phyloP scores from a whole-genome alignment of 2,113 vertebrate species.

The Prionailurus bengalensis region DNA sequence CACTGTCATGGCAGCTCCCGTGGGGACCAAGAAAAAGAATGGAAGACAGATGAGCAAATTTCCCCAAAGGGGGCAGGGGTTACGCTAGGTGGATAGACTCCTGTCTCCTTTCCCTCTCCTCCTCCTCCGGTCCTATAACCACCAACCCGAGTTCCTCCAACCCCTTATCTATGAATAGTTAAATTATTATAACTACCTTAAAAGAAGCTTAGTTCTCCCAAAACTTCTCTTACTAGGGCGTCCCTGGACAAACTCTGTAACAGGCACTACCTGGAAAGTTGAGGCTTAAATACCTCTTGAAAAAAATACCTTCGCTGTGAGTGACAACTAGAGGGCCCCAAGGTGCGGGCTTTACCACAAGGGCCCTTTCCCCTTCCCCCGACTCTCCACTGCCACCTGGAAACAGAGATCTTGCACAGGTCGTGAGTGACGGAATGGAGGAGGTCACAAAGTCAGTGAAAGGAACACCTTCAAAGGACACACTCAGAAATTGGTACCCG shows the following conservation, averaged over 20 bases:
- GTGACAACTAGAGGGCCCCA: not conserved
- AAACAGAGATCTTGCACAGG: not conserved
- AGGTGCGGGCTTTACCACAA: not conserved
- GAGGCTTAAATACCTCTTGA: not conserved
- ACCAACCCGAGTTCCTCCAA: not conserved
- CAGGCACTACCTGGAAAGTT: not conserved
- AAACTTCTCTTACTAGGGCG: not conserved
- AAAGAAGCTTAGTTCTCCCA: not conserved
- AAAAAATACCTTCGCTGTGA: not conserved
- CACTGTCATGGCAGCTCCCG: accelerated
- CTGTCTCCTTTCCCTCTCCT: not conserved
- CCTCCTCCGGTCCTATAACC: not conserved
- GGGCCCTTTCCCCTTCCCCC: too few relatives aligned
- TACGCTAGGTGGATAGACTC: too few relatives aligned
- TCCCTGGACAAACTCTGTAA: not conserved
- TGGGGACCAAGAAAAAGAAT: not conserved
- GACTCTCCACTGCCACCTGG: not conserved
- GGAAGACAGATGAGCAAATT: not conserved
- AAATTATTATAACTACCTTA: not conserved
- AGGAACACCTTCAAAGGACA: not conserved
- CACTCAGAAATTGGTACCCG: accelerated
- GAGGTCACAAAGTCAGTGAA: not conserved
- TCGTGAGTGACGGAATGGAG: accelerated
- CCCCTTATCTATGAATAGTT: not conserved
- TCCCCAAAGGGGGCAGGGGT: not conserved